A percentile compares a stretch with the other conserved stretches of the same genome.
These are phyloP conservation scores for Netelia virgata DNA, from an alignment of 2,888 invertebrate species.

Conservation along the genomic window DNA sequence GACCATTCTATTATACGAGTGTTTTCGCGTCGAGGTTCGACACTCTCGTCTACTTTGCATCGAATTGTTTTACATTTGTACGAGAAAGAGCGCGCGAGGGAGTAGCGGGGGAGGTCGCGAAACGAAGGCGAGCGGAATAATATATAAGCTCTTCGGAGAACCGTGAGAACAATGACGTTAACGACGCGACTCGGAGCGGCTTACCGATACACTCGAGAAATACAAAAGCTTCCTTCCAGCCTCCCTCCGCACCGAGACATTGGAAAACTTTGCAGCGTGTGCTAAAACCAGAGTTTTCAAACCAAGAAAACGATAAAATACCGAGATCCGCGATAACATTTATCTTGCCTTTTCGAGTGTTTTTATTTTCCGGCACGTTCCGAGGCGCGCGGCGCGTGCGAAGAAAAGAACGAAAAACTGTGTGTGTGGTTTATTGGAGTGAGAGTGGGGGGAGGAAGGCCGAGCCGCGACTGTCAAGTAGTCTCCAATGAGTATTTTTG, in stretches of 20 bases:
- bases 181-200: conserved; percentile 70
- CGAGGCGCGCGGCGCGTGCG: conserved; percentile 36
- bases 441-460: too few species aligned
- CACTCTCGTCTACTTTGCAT: conserved; percentile 71
- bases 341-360: neutral
- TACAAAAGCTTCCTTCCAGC: conserved; percentile 38
- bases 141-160: conserved; percentile 62
- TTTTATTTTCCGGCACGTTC: neutral
- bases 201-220: conserved; percentile 48
- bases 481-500: too few species aligned
- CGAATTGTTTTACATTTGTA: conserved; percentile 75
- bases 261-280: conserved; percentile 39
- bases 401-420: too few species aligned
- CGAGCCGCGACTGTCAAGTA: too few species aligned
- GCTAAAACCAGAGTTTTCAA: conserved; percentile 35
- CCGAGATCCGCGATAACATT: neutral
- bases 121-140: conserved; percentile 13
- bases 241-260: neutral
- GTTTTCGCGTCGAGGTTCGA: conserved; percentile 51
- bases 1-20: conserved; percentile 9
- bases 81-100: conserved; percentile 21
- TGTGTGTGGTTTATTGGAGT: too few species aligned
- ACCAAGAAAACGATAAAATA: neutral
- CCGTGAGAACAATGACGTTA: conserved; percentile 76
- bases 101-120: conserved; percentile 4